Conservation (phyloP, 2,797 vertebrate genomes). For the Pagetopsis macropterus region DNA sequence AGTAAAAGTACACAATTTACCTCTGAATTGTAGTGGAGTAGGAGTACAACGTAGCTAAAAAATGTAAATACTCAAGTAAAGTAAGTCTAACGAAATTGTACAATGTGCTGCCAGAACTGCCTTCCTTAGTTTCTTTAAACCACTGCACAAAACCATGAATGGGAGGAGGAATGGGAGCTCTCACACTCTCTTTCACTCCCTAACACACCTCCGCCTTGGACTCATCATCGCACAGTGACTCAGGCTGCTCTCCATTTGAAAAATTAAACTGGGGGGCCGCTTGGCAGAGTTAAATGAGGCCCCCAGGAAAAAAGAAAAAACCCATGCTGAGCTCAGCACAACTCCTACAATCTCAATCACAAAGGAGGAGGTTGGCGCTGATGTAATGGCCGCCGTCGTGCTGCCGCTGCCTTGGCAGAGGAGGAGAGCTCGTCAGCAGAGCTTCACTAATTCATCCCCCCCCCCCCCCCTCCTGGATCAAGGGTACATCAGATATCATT, state of each 20-base stretch:
- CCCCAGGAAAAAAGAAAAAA: slow-evolving; percentile 51
- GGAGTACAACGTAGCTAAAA: too few relatives aligned
- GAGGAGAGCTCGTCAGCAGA: slow-evolving; percentile 79
- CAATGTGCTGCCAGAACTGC: too few relatives aligned
- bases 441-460: slow-evolving; percentile 71
- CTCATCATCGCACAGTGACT: slow-evolving; percentile 77
- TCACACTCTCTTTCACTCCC: slow-evolving; percentile 34
- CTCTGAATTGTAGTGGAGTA: too few relatives aligned
- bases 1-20: too few relatives aligned
- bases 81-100: too few relatives aligned
- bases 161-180: slow-evolving; percentile 9
- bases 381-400: slow-evolving; percentile 77
- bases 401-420: slow-evolving; percentile 80
- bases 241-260: slow-evolving; percentile 83
- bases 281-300: slow-evolving; percentile 81
- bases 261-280: slow-evolving; percentile 76
- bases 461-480: slow-evolving; percentile 50
- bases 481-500: slow-evolving; percentile 79
- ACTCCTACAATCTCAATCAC: slow-evolving; percentile 80
- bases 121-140: too few relatives aligned
- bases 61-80: too few relatives aligned
- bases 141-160: slow-evolving; percentile 45
- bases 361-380: slow-evolving; percentile 75
- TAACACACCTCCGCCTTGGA: slow-evolving; percentile 54
- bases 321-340: slow-evolving; percentile 81